Evolutionary conservation across 2,797 vertebrate species (phyloP).

Genomic region (Acanthopagrus latus): DNA sequence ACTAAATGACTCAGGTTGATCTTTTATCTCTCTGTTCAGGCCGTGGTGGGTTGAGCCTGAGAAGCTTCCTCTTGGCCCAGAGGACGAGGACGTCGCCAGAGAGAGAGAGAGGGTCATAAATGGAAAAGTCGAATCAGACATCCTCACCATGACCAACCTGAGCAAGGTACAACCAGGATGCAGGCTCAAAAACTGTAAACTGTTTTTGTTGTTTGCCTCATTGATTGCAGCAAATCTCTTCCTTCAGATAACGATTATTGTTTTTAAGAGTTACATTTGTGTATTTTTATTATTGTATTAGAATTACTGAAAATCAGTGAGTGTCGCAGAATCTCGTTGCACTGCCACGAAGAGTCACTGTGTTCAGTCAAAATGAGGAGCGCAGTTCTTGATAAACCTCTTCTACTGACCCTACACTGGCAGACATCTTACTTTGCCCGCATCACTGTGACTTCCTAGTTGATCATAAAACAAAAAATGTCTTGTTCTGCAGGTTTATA

Average conservation of each 20-base stretch:
- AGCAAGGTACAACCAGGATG: conserved; percentile 88
- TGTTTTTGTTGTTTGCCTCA: not conserved
- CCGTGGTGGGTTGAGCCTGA: conserved; percentile 73
- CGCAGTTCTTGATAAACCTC: not conserved
- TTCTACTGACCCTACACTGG: not conserved
- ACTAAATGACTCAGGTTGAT: not conserved
- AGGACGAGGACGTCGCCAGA: conserved; percentile 90
- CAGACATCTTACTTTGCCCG: not conserved
- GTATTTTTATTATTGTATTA: not conserved
- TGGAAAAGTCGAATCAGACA: conserved; percentile 77
- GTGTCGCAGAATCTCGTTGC: not conserved
- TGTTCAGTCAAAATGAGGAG: not conserved
- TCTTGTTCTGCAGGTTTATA: conserved; percentile 87
- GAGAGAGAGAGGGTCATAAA: conserved; percentile 87
- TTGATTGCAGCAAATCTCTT: not conserved
- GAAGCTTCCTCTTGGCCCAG: conserved; percentile 83
- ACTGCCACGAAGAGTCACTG: not conserved
- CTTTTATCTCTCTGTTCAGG: conserved; percentile 67
- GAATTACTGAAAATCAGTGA: not conserved
- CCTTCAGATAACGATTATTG: not conserved
- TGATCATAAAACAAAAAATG: not conserved
- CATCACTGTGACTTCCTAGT: not conserved
- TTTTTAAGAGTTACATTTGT: not conserved
- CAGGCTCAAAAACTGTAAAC: not conserved
- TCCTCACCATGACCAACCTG: conserved; percentile 89